Evolutionary conservation across 2,797 vertebrate species (phyloP).

Genomic region (Otus scops): DNA sequence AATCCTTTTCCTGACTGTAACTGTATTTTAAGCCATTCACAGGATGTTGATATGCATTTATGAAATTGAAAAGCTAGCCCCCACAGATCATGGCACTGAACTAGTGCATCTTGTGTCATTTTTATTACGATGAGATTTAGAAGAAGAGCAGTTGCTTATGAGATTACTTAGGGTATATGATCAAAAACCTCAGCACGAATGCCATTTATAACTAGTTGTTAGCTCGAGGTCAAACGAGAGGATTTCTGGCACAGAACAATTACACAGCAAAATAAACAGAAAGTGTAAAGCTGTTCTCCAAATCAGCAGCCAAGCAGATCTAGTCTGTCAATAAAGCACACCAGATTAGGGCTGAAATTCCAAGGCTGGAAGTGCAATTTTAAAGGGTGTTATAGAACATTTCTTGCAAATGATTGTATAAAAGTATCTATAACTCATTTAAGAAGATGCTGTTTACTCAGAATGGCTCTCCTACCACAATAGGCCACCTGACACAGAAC

Average conservation of each 20-base stretch:
- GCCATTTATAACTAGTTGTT: neutral
- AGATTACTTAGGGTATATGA: neutral
- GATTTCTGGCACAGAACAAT: neutral
- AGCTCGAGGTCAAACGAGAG: neutral
- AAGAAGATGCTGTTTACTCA: slow-evolving; percentile 10
- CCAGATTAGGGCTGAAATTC: neutral
- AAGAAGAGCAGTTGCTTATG: neutral
- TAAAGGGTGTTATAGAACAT: neutral
- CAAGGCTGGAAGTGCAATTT: neutral
- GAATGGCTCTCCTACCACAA: neutral
- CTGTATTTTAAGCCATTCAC: neutral
- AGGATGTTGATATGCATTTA: slow-evolving; percentile 13
- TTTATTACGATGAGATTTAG: neutral
- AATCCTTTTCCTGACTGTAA: neutral
- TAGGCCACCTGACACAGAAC: neutral
- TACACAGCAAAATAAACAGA: neutral
- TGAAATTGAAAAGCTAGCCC: slow-evolving; percentile 17
- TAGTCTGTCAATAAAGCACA: neutral
- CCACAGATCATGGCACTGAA: neutral
- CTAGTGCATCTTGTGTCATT: neutral
- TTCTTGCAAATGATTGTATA: neutral
- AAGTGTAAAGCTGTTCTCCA: neutral
- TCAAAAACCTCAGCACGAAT: neutral
- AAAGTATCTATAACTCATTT: neutral
- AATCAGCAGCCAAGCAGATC: neutral